Base-by-base conservation (phyloP, 1,140 invertebrate genomes). In the Achroia grisella region DNA sequence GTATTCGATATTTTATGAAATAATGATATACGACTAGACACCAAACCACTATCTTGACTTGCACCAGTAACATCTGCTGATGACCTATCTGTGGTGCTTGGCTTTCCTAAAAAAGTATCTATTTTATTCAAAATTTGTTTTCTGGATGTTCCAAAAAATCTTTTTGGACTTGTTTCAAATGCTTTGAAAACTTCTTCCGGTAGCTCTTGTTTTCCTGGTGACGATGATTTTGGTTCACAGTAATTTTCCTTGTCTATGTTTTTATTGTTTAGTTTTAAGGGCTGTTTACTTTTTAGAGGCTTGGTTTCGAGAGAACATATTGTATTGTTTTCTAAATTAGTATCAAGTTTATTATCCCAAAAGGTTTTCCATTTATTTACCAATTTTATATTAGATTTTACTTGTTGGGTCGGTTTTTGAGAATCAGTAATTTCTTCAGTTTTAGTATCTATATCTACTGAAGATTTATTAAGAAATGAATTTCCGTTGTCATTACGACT, bases 141-240 rank as follows among this genome's bases (percentile, higher is more conserved):
- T 47, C 81, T 62, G 37, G 78, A 82, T 28, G 76, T 85, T 4
- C 78, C 81, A 40, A 85, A 85, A 54, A 83, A 85, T 56, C 79
- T 64, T 54, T 83, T 85, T 10, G 81, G 81, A 48, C 81, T 83
- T 15, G 78, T 85, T 78, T 85, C 81, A 54, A 85, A 85, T 36
- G 79, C 81, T 66, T 75, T 79, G 46, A 81, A 83, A 28, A 82
- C 70, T 70, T 85, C 75, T 60, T 84, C 81, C 29, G 80, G 71
- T 48, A 84, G 36, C 61, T 85, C 78, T 58, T 77, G 73, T 57
- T 73, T 85, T 2, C 55, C 55, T 31, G 62, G 52, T 10, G 39
- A 42, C 27, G 33, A 11, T 11, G 36, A 10, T 54, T 31, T 30
- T 13, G 23, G 11, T 28, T 40, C 31, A 10, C n/a, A 5, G n/a